Percentiles rank a stretch among this genome's conserved stretches.
Conservation (phyloP, 1,140 invertebrate species). For the Copidosoma floridanum region DNA sequence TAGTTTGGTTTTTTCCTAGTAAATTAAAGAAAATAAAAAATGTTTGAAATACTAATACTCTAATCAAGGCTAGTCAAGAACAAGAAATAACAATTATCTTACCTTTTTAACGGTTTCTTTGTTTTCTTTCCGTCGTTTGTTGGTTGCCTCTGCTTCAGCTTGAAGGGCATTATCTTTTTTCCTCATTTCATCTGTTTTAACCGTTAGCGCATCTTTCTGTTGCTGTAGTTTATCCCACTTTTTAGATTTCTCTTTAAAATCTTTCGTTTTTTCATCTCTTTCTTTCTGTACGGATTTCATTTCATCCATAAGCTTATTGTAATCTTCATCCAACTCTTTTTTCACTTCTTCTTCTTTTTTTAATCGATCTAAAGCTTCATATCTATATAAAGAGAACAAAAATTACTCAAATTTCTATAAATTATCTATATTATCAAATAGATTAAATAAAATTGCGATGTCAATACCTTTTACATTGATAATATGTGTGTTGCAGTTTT, state of each 20-base stretch:
- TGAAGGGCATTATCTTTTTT: constrained; percentile 64
- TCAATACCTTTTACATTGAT: constrained; percentile 56
- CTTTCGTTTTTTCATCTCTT: constrained; percentile 57
- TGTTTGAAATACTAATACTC: neutral
- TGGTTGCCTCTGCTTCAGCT: constrained; percentile 63
- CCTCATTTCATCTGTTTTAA: constrained; percentile 61
- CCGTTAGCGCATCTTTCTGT: constrained; percentile 50
- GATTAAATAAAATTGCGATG: neutral
- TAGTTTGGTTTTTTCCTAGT: constrained; percentile 65
- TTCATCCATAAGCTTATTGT: constrained; percentile 55
- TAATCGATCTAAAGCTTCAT: constrained; percentile 50
- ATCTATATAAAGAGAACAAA: constrained; percentile 32
- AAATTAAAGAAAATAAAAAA: no score
- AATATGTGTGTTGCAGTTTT: constrained; percentile 48
- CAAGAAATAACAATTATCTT: constrained; percentile 20
- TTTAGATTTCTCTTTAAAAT: constrained; percentile 62
- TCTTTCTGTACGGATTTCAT: constrained; percentile 59
- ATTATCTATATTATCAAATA: neutral
- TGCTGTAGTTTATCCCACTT: constrained; percentile 49
- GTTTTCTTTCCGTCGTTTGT: constrained; percentile 67
- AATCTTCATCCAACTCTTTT: constrained; percentile 59
- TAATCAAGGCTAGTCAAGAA: no score
- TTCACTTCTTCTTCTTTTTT: constrained; percentile 57
- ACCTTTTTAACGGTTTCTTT: constrained; percentile 45
- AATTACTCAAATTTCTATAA: neutral